Evolutionary conservation across 1,140 invertebrate species (phyloP).

Genomic region (Leptopilina boulardi): DNA sequence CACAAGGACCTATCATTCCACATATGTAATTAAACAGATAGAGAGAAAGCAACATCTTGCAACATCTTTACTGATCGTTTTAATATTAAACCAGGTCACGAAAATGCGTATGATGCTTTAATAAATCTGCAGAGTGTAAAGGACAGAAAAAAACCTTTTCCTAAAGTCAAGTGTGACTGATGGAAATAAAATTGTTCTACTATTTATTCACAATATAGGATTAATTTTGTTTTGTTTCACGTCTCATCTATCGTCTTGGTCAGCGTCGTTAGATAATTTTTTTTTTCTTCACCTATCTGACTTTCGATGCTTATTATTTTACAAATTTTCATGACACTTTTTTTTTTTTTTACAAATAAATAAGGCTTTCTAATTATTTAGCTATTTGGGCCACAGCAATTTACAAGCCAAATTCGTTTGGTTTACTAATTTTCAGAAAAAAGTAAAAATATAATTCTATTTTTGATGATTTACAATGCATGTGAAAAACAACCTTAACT

Average conservation of each 20-base stretch:
- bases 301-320: constrained; percentile 38
- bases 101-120: constrained; percentile 54
- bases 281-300: constrained; percentile 41
- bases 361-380: background rate
- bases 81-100: constrained; percentile 66
- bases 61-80: constrained; percentile 56
- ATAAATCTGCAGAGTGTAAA: constrained; percentile 27
- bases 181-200: background rate
- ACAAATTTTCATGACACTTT: background rate
- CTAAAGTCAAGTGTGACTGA: constrained; percentile 42
- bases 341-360: background rate
- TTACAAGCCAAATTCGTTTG: background rate
- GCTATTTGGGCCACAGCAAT: constrained; percentile 1
- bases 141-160: constrained; percentile 43
- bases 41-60: constrained; percentile 57
- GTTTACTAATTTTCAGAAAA: background rate
- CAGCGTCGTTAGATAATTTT: constrained; percentile 5
- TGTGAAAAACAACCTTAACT: background rate
- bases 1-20: constrained; percentile 56
- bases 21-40: constrained; percentile 58
- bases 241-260: constrained; percentile 12
- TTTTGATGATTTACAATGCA: background rate
- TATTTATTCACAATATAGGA: background rate
- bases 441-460: background rate
- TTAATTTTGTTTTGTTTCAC: background rate